Evolutionary conservation across 1,140 invertebrate species (phyloP), one percentile per base, ranked within the genome.

Genomic region (Bombus huntii): DNA sequence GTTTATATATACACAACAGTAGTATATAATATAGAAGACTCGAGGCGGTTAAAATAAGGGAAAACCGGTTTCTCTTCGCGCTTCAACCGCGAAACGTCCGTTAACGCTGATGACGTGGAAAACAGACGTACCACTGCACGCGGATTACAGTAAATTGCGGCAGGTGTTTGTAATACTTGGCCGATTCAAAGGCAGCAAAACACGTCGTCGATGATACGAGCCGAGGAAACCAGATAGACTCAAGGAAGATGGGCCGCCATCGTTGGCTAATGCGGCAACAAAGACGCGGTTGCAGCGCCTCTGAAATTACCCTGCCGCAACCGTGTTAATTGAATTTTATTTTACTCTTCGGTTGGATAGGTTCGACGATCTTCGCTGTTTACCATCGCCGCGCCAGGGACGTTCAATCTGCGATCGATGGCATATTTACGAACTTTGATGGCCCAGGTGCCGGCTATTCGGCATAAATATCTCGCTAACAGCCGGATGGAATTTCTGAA

Each of bases 101-200:
- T 84, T 84, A 80, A 71, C 53, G 31, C 42, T 57, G 83, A 84
- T 70, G 83, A 84, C 76, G 83, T 42, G 76, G 76, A 80, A 78
- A 83, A 83, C 82, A 83, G 82, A 84, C 75, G 53, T 72, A 74
- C 42, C 73, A 70, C 62, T 34, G 73, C 47, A 25, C 81, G n/a
- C 42, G 42, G 82, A 62, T 84, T 62, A 79, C 75, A 72, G 76
- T 34, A 59, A 84, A 84, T 79, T 65, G 53, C 68, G 37, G 68
- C 83, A 80, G 68, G 76, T 84, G 76, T 80, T 84, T 80, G 68
- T 70, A 62, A 62, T 72, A 62, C 74, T 39, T 34, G 37, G 75
- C 44, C 31, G 66, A 79, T 71, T 72, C 53, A 76, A 44, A 59
- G 25, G 53, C 22, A 62, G 44, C 73, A 25, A 78, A 83, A 70